A percentile compares a stretch with the other conserved stretches of the same genome.
phyloP scores from a whole-genome alignment of 2,888 invertebrate genomes.

The Andricus curvator region DNA sequence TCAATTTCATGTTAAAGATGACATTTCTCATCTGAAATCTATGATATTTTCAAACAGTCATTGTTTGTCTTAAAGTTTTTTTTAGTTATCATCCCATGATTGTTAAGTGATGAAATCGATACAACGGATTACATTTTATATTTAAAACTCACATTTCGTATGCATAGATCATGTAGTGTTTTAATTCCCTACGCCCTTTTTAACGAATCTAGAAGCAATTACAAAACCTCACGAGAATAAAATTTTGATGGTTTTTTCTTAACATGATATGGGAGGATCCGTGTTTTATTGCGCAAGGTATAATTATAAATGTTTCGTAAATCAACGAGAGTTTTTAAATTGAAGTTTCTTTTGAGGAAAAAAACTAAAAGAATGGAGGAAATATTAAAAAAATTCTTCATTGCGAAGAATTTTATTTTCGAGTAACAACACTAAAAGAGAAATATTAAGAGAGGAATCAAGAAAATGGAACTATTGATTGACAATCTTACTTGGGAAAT shows the following conservation, averaged over 20 bases:
- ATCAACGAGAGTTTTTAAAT: background rate
- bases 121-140: background rate
- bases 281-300: constrained; percentile 1
- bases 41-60: background rate
- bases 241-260: constrained; percentile 18
- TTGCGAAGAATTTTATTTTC: no score
- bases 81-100: background rate
- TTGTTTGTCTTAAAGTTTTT: background rate
- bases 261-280: constrained; percentile 25
- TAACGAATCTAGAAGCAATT: background rate
- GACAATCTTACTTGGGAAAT: no score
- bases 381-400: background rate
- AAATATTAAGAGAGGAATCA: no score
- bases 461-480: no score
- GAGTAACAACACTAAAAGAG: no score
- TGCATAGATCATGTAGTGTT: background rate
- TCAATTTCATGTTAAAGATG: constrained; percentile 20
- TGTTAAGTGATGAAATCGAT: no score
- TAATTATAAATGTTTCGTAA: constrained; percentile 10
- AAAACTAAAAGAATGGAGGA: background rate
- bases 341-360: constrained; percentile 6
- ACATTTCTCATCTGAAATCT: background rate
- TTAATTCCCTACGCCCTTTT: background rate
- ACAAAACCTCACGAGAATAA: background rate
- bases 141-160: background rate